Percentiles rank a stretch among this genome's conserved stretches.
phyloP scores from a whole-genome alignment of 2,888 invertebrate genomes.

The Apodemia zela region DNA sequence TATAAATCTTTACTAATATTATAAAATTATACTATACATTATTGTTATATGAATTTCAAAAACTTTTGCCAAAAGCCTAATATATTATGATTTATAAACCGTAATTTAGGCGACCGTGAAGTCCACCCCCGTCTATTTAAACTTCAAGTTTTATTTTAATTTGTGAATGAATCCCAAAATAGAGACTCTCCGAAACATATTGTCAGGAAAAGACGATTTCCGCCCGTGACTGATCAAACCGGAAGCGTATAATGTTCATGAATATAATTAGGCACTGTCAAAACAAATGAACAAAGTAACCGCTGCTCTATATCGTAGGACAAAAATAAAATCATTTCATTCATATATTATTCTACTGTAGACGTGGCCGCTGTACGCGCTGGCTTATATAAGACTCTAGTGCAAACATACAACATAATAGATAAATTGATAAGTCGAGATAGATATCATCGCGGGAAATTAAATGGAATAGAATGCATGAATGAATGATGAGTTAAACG shows the following conservation, averaged over 20 bases:
- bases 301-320: constrained; percentile 9
- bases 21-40: too few relatives aligned
- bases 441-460: neutral
- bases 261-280: constrained; percentile 20
- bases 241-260: constrained; percentile 29
- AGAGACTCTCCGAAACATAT: constrained; percentile 18
- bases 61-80: too few relatives aligned
- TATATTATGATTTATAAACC: too few relatives aligned
- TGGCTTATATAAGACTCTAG: neutral
- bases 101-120: neutral
- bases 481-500: too few relatives aligned
- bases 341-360: neutral
- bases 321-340: constrained; percentile 13
- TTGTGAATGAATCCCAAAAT: constrained; percentile 18
- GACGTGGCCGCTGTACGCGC: neutral
- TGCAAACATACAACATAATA: neutral
- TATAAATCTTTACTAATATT: too few relatives aligned
- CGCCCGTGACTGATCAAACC: constrained; percentile 25
- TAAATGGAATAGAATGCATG: neutral
- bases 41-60: too few relatives aligned
- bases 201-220: constrained; percentile 24
- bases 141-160: neutral
- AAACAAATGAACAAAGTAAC: constrained; percentile 19
- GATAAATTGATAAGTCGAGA: neutral
- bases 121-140: neutral